phyloP scores from a whole-genome alignment of 2,888 invertebrate species.

The Trissoscelio sp. region DNA sequence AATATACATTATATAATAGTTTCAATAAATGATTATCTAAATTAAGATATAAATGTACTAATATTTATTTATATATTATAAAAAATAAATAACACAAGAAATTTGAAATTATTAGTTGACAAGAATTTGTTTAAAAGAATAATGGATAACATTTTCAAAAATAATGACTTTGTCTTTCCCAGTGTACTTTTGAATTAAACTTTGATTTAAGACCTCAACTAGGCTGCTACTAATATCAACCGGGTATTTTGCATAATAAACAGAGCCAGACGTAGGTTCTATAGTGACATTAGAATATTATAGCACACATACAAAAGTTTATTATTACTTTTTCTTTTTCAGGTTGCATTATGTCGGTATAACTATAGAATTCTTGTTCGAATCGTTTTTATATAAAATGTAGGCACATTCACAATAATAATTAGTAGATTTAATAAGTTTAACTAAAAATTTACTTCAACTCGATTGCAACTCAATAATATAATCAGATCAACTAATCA shows the following conservation, averaged over 20 bases:
- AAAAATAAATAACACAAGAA: too few relatives aligned
- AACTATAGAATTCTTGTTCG: conserved; percentile 26
- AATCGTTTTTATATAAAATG: conserved; percentile 1
- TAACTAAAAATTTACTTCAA: too few relatives aligned
- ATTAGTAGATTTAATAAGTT: too few relatives aligned
- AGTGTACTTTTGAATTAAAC: conserved; percentile 51
- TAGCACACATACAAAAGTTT: conserved; percentile 42
- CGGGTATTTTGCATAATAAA: conserved; percentile 56
- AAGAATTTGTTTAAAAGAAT: too few relatives aligned
- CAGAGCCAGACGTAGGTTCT: conserved; percentile 50
- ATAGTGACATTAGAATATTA: conserved; percentile 57
- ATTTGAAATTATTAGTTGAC: too few relatives aligned
- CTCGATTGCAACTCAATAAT: too few relatives aligned
- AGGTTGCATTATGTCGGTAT: conserved; percentile 18
- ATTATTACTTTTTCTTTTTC: conserved; percentile 46
- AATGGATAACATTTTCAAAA: background rate
- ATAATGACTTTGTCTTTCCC: conserved; percentile 49
- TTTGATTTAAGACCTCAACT: conserved; percentile 61
- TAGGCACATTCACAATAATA: too few relatives aligned
- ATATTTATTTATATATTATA: too few relatives aligned
- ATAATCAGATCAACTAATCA: too few relatives aligned
- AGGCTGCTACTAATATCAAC: conserved; percentile 53
- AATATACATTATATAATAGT: too few relatives aligned
- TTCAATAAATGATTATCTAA: too few relatives aligned
- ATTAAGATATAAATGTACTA: too few relatives aligned